Evolutionary conservation across 2,888 invertebrate genomes (phyloP).

Genomic region (Thyatira batis): DNA sequence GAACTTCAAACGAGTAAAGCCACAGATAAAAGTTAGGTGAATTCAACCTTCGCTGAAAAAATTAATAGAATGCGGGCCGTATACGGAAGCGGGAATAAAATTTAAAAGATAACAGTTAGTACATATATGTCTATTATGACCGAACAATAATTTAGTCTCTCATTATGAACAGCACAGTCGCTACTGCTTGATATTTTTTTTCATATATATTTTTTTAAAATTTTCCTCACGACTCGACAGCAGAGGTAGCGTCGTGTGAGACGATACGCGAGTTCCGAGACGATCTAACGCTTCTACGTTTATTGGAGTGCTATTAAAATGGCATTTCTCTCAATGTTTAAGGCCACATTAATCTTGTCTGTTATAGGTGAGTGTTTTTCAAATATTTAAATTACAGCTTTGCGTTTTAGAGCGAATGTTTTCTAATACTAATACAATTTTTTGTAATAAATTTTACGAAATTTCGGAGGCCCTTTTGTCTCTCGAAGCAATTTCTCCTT

Average conservation of each 20-base stretch:
- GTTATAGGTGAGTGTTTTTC: neutral
- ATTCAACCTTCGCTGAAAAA: neutral
- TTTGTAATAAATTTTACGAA: too few species aligned
- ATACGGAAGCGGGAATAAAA: neutral
- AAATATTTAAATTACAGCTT: neutral
- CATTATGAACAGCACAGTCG: neutral
- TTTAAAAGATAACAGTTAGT: neutral
- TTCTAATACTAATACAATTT: too few species aligned
- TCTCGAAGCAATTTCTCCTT: too few species aligned
- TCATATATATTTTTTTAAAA: too few species aligned
- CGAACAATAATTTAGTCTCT: neutral
- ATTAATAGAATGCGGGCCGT: neutral
- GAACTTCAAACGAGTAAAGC: neutral
- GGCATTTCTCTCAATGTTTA: neutral
- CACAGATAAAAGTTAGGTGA: neutral
- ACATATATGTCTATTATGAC: neutral
- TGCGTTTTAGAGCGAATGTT: neutral
- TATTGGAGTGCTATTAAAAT: neutral
- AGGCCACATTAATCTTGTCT: neutral
- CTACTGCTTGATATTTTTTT: neutral
- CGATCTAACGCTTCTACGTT: neutral
- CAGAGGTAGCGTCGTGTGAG: neutral
- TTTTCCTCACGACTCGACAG: neutral
- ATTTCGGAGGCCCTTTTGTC: too few species aligned
- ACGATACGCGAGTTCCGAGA: neutral